These are phyloP conservation scores for Streptopelia turtur DNA, from an alignment of 2,797 vertebrate species.

Conservation along the genomic window DNA sequence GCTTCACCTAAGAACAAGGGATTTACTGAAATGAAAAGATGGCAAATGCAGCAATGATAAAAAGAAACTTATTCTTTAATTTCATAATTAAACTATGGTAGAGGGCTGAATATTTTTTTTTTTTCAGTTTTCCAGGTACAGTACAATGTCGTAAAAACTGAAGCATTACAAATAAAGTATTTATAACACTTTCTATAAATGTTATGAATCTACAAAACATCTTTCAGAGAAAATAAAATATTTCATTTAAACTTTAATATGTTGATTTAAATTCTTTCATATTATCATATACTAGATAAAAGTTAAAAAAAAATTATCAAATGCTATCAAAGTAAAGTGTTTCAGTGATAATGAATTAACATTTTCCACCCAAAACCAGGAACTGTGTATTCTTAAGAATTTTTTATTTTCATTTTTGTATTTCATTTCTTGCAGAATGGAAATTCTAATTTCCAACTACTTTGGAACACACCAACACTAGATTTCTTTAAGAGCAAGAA, in stretches of 20 bases:
- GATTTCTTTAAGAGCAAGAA: neutral
- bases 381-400: neutral
- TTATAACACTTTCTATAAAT: neutral
- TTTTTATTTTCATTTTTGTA: neutral
- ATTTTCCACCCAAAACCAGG: neutral
- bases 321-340: neutral
- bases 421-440: neutral
- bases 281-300: neutral
- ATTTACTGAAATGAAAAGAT: constrained; percentile 22
- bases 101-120: neutral
- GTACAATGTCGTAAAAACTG: neutral
- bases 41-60: neutral
- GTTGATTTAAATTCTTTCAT: neutral
- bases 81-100: neutral
- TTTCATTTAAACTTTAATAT: neutral
- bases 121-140: neutral
- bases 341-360: neutral
- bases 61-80: neutral
- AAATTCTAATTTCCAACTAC: neutral
- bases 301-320: neutral
- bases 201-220: neutral
- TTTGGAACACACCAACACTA: neutral
- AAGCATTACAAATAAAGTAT: neutral
- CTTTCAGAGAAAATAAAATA: neutral
- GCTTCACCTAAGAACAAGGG: neutral